Base-by-base conservation (phyloP, 2,797 vertebrate species). In the Peromyscus melanophrys region DNA sequence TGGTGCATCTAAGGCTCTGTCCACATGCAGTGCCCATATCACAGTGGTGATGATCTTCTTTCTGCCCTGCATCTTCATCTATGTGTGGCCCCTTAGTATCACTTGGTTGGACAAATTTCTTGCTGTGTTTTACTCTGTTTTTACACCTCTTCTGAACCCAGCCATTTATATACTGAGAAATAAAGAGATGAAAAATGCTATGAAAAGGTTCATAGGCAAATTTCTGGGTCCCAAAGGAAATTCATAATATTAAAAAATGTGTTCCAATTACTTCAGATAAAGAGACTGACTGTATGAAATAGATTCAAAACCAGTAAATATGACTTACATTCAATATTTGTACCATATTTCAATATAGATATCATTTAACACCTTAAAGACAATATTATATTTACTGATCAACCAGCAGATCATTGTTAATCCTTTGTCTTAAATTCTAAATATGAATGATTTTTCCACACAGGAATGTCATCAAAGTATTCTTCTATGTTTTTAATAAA, bases 131-230 rank as follows among this genome's bases (percentile, higher is more conserved):
- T 40, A 40, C 40, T 40, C 40, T 40, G 40, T 40, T 40, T 40
- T 40, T 40, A 40, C 40, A 40, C 40, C 40, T 40, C 40, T 40
- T 40, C 40, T 40, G 40, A 40, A 40, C 40, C 40, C 40, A 40
- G 40, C 40, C 40, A 40, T 40, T 40, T 40, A 40, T 40, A 40
- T 4, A 40, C 40, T 40, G 40, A 40, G 40, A 40, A 40, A 40
- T 2, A 93, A 91, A 84, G 83, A 96, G 1, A 95, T 96, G 13
- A 92, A 90, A 95, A 89, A 80, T 81, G 85, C 96, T 10, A 73
- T 95, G 46, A 95, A 93, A 63, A 93, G 92, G 29, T 78, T 93
- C 4, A 80, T 46, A 85, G 29, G 3, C 12, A 85, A 93, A 63
- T 85, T 55, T 4, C 21, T 85, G 4, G 0, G 13, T 63, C 59